Evolutionary conservation across 1,140 invertebrate genomes (phyloP), one percentile per base, ranked within the genome.

Genomic region (Drosophila watanabei): DNA sequence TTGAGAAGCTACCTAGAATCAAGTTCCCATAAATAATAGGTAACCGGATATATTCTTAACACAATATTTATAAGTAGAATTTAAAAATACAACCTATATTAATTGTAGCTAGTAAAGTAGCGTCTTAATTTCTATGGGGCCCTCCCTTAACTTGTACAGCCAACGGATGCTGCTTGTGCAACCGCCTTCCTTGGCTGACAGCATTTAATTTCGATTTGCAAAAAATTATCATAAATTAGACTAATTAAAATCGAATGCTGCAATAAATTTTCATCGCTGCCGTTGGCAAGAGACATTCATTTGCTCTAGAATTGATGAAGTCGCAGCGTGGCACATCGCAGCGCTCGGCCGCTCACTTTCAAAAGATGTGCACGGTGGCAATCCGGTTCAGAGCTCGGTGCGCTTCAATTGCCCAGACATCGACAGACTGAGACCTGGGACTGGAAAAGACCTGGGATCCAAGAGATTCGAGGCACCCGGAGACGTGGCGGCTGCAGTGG

Each of bases 211-310:
- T 75, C 69, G 71, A 84, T 81, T 73, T 79, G 39, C 37, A 69
- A 77, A 65, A 51, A 86, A 86, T 82, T 75, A 86, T 59, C 82
- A 85, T 85, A 82, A 79, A 86, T 85, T 82, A 82, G 71, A 82
- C 79, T 85, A 85, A 86, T 86, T 86, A 87, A 86, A 87, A 86
- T 87, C 60, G 75, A 82, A 75, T 87, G 70, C 61, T 46, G 82
- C 70, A 86, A 86, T 87, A 86, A 87, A 82, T 85, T 85, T 75
- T 33, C 69, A 71, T 72, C 39, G 37, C 66, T 16, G 54, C 65
- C 52, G 51, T 28, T 54, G 54, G 62, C 75, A 48, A 65, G 75
- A 75, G 79, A 75, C 82, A 82, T 82, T 79, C 65, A 73, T 61
- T 73, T 75, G 82, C 79, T 86, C 79, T 87, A 86, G 83, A 86